Evolutionary conservation across 2,113 vertebrate genomes (phyloP), one percentile per base, ranked within the genome.

Genomic region (Apteryx owenii): DNA sequence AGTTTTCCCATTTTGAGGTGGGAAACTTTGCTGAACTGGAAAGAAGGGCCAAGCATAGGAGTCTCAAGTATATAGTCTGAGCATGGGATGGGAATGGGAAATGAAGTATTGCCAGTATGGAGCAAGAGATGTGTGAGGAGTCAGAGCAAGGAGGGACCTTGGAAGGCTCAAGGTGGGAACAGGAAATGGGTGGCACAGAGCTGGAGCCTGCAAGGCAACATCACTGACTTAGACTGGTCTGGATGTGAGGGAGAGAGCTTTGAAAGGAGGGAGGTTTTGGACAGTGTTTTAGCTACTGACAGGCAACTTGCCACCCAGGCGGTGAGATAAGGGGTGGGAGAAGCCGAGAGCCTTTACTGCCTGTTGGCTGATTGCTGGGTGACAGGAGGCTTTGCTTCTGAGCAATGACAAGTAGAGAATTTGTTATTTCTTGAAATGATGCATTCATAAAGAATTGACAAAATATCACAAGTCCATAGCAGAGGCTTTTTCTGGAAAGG

Each of bases 211-310:
- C 10, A 6, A 29, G 33, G 25, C 16, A 10, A 11, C 0, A 1
- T 10, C 14, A 12, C 62, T 13, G 40, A 20, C 42, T 33, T 0
- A 0, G 29, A 12, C 18, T 1, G 5, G 3, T 8, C 40, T 23
- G 51, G 17, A 16, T 23, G 65, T 5, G 18, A 31, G 36, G n/a
- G 16, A 61, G 31, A 26, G 4, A 44, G 8, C 36, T 75, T 29
- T 12, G 58, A 15, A n/a, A 73, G 19, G 13, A 40, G 51, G 48
- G 51, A 50, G 28, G 4, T 21, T 38, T 42, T 53, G 40, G 60
- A n/a, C 42, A 31, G 9, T 28, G 1, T 22, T 87, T 84, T 65
- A 64, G 36, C n/a, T 75, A 8, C 53, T 6, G 60, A 10, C 0
- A 10, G 29, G 31, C 50, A 53, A 4, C 58, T 26, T 36, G 31